These are phyloP conservation scores for Chloropsis cyanopogon DNA, from an alignment of 2,113 vertebrate genomes.

Conservation along the genomic window DNA sequence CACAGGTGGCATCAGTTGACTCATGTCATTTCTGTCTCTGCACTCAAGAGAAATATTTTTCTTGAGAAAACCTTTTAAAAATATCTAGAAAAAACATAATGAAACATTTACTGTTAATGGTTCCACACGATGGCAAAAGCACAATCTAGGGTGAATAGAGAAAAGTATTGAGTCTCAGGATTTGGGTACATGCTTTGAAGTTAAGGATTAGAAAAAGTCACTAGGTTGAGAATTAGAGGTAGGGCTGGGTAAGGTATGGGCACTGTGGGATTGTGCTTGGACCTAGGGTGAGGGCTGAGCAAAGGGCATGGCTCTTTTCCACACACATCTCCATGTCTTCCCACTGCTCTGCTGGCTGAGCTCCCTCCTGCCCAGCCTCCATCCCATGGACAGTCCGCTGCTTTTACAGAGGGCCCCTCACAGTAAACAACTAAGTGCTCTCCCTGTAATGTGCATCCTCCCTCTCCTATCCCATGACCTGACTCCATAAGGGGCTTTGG, in stretches of 20 bases:
- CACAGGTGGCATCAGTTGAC: background rate
- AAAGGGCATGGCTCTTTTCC: background rate
- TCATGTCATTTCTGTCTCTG: background rate
- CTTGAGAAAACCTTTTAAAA: background rate
- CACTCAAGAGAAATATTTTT: background rate
- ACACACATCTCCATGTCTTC: background rate
- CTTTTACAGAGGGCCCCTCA: background rate
- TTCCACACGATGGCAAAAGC: background rate
- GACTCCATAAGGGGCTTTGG: background rate
- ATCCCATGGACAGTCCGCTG: background rate
- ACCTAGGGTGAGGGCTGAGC: background rate
- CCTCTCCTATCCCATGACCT: background rate
- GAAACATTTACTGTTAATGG: background rate
- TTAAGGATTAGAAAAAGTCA: background rate
- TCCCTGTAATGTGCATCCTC: background rate
- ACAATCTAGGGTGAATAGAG: background rate
- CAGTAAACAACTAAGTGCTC: background rate
- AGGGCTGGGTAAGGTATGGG: too few relatives aligned
- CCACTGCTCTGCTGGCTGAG: background rate
- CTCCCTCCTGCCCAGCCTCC: background rate
- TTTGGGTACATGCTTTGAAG: background rate
- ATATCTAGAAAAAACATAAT: background rate
- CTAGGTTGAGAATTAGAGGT: background rate
- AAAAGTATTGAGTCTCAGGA: background rate
- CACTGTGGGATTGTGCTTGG: background rate